phyloP scores from a whole-genome alignment of 2,888 invertebrate species.

The Epirrhoe tristata region DNA sequence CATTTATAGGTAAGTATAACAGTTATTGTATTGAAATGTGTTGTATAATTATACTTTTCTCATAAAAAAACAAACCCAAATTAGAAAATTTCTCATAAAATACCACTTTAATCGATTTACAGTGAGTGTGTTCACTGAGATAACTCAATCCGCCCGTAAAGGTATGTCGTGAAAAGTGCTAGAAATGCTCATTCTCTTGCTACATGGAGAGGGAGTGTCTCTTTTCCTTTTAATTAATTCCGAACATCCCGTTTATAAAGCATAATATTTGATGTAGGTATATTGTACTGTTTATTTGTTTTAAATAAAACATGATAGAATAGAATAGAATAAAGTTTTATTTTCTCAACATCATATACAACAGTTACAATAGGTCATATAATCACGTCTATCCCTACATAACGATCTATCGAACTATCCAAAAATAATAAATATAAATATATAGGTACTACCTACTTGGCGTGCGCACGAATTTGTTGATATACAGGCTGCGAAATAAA shows the following conservation, averaged over 20 bases:
- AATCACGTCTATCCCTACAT: too few species aligned
- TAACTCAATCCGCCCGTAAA: conserved; percentile 28
- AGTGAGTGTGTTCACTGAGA: conserved; percentile 12
- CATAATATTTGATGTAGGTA: not conserved
- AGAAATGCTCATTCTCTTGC: conserved; percentile 38
- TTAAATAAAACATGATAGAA: too few species aligned
- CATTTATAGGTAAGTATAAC: not conserved
- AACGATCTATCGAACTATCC: too few species aligned
- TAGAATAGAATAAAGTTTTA: too few species aligned
- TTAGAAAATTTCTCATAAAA: not conserved
- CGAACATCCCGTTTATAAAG: conserved; percentile 18
- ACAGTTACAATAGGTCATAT: too few species aligned
- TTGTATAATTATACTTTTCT: not conserved
- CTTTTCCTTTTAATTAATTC: conserved; percentile 41
- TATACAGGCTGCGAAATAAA: too few species aligned
- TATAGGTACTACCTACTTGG: too few species aligned
- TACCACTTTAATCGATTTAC: not conserved
- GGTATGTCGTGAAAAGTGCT: conserved; percentile 46
- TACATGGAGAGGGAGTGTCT: conserved; percentile 47
- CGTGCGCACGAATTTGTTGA: too few species aligned
- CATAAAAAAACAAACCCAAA: not conserved
- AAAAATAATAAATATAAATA: too few species aligned
- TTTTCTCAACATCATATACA: too few species aligned
- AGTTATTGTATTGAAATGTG: not conserved
- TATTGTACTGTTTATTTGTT: too few species aligned